These are phyloP conservation scores for Muntiacus reevesi DNA, from an alignment of 2,113 vertebrate genomes.

Conservation along the genomic window DNA sequence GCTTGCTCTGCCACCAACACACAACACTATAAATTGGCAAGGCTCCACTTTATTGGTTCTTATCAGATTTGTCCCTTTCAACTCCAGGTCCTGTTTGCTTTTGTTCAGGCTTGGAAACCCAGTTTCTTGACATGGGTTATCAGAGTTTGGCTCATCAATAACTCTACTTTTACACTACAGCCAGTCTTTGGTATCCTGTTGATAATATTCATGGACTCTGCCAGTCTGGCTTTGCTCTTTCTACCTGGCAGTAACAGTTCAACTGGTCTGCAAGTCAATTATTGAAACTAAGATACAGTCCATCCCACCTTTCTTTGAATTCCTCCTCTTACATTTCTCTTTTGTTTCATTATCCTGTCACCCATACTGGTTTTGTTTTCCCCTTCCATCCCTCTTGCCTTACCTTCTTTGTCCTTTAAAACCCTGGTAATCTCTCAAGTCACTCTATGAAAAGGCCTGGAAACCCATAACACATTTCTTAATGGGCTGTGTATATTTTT, in stretches of 20 bases:
- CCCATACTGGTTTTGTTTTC: neutral
- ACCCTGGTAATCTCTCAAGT: neutral
- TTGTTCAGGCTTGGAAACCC: neutral
- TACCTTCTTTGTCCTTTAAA: neutral
- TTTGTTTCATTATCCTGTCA: neutral
- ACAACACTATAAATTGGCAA: neutral
- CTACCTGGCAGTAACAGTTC: neutral
- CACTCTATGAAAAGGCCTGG: neutral
- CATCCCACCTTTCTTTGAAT: neutral
- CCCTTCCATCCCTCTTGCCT: neutral
- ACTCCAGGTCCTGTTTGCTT: neutral
- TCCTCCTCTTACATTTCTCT: neutral
- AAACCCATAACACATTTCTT: neutral
- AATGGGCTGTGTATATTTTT: conserved; percentile 17
- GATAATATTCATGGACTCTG: neutral
- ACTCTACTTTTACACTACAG: neutral
- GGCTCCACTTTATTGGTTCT: neutral
- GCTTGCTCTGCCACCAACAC: neutral
- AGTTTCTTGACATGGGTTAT: neutral
- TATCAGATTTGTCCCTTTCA: neutral
- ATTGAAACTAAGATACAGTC: neutral
- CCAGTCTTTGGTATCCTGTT: neutral
- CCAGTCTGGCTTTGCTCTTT: neutral
- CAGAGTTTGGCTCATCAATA: neutral
- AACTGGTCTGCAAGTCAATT: neutral